phyloP scores from a whole-genome alignment of 2,797 vertebrate genomes.

The Triplophysa bombifrons region DNA sequence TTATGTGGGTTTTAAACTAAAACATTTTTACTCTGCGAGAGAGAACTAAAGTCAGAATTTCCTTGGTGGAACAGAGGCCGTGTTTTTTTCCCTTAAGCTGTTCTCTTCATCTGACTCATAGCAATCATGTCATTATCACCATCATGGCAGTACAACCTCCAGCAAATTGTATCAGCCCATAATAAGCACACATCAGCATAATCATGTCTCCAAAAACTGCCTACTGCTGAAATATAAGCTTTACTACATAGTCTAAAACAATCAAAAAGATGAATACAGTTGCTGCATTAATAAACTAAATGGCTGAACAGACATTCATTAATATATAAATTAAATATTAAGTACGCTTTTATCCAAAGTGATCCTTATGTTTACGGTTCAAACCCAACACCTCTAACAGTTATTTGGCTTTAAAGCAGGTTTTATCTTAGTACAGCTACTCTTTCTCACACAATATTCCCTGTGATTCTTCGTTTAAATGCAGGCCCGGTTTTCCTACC shows the following conservation, averaged over 20 bases:
- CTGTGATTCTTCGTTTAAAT: not conserved
- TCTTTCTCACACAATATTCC: not conserved
- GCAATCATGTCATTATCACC: not conserved
- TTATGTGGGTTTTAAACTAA: too few relatives aligned
- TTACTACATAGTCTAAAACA: not conserved
- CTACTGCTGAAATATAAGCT: slow-evolving; percentile 3
- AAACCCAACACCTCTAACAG: too few relatives aligned
- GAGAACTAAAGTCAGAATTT: too few relatives aligned
- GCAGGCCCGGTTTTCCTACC: slow-evolving; percentile 89
- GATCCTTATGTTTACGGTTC: too few relatives aligned
- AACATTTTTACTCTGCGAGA: too few relatives aligned
- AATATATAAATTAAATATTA: too few relatives aligned
- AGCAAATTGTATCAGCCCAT: slow-evolving; percentile 11
- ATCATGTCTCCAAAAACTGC: not conserved
- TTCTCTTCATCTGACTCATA: slow-evolving; percentile 2
- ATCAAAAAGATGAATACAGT: too few relatives aligned
- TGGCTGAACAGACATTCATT: not conserved
- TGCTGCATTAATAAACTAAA: not conserved
- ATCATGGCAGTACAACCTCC: slow-evolving; percentile 1
- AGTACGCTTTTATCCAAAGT: too few relatives aligned
- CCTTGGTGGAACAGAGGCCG: too few relatives aligned
- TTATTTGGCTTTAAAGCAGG: too few relatives aligned
- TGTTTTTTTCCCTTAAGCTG: not conserved
- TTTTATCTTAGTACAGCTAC: not conserved
- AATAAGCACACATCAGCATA: slow-evolving; percentile 16